phyloP scores from a whole-genome alignment of 2,113 vertebrate genomes.

The Chiloscyllium plagiosum region DNA sequence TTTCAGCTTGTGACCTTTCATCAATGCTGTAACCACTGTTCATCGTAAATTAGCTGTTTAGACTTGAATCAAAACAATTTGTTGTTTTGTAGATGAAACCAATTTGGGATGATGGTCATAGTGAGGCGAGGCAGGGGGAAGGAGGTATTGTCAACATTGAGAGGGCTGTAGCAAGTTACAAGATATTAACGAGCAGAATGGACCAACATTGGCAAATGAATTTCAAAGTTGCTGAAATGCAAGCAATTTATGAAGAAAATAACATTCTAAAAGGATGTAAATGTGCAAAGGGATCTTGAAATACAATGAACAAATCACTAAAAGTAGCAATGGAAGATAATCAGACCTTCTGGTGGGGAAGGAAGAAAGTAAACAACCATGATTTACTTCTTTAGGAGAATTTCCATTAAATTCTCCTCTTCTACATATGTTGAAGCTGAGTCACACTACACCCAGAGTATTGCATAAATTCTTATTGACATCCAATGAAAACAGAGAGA shows the following conservation, averaged over 20 bases:
- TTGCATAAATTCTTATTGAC: not conserved
- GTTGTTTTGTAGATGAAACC: not conserved
- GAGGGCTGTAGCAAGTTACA: not conserved
- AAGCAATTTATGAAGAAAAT: not conserved
- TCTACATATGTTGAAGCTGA: not conserved
- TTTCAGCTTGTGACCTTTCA: not conserved
- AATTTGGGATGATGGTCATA: not conserved
- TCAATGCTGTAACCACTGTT: not conserved
- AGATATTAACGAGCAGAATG: not conserved
- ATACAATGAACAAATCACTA: too few relatives aligned
- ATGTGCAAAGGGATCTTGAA: too few relatives aligned
- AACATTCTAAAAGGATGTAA: too few relatives aligned
- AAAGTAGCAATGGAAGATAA: not conserved
- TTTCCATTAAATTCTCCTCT: not conserved
- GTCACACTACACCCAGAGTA: not conserved
- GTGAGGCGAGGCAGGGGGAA: too few relatives aligned
- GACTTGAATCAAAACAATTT: not conserved
- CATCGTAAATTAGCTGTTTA: not conserved
- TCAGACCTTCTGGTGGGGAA: not conserved
- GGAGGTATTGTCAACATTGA: not conserved
- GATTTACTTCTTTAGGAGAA: not conserved
- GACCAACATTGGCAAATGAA: not conserved
- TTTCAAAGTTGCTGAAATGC: not conserved
- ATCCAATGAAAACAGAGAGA: not conserved
- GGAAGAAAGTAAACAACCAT: not conserved